Evolutionary conservation across 2,797 vertebrate genomes (phyloP).

Genomic region (Ambastaia sidthimunki): DNA sequence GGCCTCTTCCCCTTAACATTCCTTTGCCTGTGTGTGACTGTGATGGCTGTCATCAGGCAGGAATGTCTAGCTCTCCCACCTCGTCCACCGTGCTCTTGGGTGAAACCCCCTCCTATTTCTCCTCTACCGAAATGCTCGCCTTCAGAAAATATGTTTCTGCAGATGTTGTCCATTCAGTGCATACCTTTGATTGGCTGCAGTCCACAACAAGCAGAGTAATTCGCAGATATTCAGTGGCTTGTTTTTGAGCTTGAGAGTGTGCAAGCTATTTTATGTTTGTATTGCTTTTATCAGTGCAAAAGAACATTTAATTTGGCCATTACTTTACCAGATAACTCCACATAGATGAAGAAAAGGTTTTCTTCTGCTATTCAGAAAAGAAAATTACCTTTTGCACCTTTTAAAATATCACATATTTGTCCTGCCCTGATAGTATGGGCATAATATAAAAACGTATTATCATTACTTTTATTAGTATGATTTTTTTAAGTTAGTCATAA

Average conservation of each 20-base stretch:
- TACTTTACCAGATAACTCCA: conserved; percentile 67
- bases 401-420: conserved; percentile 58
- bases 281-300: conserved; percentile 68
- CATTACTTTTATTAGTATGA: conserved; percentile 38
- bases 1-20: conserved; percentile 73
- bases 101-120: conserved; percentile 69
- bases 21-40: conserved; percentile 81
- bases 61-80: conserved; percentile 84
- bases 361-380: conserved; percentile 39
- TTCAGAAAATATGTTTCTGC: conserved; percentile 75
- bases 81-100: conserved; percentile 72
- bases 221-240: conserved; percentile 78
- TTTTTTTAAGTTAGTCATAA: conserved; percentile 29
- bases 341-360: conserved; percentile 65
- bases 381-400: conserved; percentile 34
- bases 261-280: conserved; percentile 77
- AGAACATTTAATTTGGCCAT: conserved; percentile 63
- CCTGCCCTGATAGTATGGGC: conserved; percentile 36
- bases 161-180: conserved; percentile 83
- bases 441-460: conserved; percentile 38
- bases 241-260: conserved; percentile 75
- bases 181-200: conserved; percentile 78
- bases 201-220: conserved; percentile 81
- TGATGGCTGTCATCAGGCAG: conserved; percentile 82
- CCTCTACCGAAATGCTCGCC: conserved; percentile 67